Evolutionary conservation across 2,888 invertebrate species (phyloP), one percentile per base, ranked within the genome.

Genomic region (Clunio marinus): DNA sequence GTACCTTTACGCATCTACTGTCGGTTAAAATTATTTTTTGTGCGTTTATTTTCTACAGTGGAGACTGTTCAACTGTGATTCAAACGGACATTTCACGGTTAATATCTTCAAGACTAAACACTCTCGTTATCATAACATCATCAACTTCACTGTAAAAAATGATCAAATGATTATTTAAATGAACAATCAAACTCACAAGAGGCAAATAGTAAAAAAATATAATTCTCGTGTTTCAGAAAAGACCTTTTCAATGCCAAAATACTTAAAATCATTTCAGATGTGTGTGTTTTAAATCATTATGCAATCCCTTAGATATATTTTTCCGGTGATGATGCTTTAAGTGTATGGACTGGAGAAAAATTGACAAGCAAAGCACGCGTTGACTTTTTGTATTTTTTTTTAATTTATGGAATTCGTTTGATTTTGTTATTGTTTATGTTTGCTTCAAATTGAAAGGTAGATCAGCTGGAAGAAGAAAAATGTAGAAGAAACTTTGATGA

Each of bases 171-270:
- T 51, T 51, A 51, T 51, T 51, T 22, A 51, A 51, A 51, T 51
- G 51, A 17, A 51, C 51, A 51, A 51, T 51, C 51, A 51, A 51
- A 22, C 4, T 15, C 10, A 3, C 5, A 51, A 8, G 51, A 17
- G 51, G 17, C n/a, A 51, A 22, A 17, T 7, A 51, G 17, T 20
- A 51, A 51, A 51, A 51, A 32, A 32, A 32, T 32, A 51, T 22
- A 25, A 57, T 57, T 57, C 22, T 57, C 15, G 25, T 57, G 8
- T 27, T 4, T 57, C 8, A 27, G 25, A 22, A 27, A 17, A 55
- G 28, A 55, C 51, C 66, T 35, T 66, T 66, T 66, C 66, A 66
- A 66, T 66, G 66, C 55, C 66, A 55, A 66, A 66, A 51, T 55
- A 55, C 51, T 66, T 55, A 55, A 62, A 55, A 25, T 24, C 45